These are phyloP conservation scores for Bimastos eiseni DNA, from an alignment of 2,888 invertebrate genomes.

Conservation along the genomic window DNA sequence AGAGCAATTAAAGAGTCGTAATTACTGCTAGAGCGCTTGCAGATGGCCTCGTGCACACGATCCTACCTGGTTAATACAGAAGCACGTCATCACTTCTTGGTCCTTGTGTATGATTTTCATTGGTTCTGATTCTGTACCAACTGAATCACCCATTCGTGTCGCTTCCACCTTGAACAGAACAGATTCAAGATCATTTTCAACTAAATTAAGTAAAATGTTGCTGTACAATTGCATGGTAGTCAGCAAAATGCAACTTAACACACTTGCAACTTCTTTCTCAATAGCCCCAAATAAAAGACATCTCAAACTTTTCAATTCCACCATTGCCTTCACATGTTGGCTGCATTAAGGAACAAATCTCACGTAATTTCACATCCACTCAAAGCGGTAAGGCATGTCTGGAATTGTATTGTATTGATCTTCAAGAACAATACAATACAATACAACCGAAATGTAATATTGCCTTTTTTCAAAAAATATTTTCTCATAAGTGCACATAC, in stretches of 20 bases:
- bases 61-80: slow-evolving; percentile 87
- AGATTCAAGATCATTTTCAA: neutral
- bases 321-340: neutral
- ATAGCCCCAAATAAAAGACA: neutral
- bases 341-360: neutral
- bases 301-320: neutral
- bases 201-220: neutral
- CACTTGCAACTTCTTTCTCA: neutral
- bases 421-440: no score
- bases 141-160: neutral
- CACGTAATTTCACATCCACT: neutral
- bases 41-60: neutral
- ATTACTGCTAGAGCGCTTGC: neutral
- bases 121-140: slow-evolving; percentile 46
- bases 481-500: no score
- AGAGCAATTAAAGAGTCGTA: neutral
- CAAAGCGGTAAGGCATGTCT: no score
- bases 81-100: slow-evolving; percentile 94
- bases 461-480: no score
- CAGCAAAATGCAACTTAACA: neutral
- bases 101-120: slow-evolving; percentile 93
- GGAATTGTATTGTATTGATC: no score
- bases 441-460: no score
- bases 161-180: neutral
- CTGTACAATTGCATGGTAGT: neutral